A percentile compares a stretch with the other conserved stretches of the same genome.
Evolutionary conservation across 2,797 vertebrate genomes (phyloP).

Genomic region (Chrysocyon brachyurus): DNA sequence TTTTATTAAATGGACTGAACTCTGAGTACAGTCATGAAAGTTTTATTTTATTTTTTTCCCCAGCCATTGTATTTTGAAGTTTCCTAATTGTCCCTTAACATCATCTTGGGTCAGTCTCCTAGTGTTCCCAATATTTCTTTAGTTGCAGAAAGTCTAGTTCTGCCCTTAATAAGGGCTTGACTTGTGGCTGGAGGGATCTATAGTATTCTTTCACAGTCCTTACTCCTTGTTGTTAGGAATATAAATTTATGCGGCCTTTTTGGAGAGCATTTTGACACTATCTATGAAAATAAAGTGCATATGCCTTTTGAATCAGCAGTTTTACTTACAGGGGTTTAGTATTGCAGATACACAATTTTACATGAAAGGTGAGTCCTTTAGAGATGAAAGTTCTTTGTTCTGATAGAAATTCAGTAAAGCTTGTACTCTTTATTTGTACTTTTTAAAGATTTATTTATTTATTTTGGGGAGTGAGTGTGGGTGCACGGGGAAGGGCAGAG

Average conservation of each 20-base stretch:
- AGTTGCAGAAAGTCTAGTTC: background rate
- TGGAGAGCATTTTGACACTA: background rate
- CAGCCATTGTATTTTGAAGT: background rate
- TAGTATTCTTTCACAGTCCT: background rate
- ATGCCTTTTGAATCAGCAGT: background rate
- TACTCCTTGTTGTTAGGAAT: background rate
- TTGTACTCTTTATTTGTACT: background rate
- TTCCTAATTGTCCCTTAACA: background rate
- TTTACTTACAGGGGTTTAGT: background rate
- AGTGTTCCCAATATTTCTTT: slow-evolving; percentile 21
- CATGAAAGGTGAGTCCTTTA: background rate
- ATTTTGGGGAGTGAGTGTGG: background rate
- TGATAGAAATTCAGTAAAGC: slow-evolving; percentile 3
- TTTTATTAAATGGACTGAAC: slow-evolving; percentile 9
- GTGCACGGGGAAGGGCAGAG: background rate
- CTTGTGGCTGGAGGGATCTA: background rate
- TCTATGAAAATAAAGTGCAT: background rate
- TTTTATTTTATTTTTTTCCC: background rate
- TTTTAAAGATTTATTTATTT: background rate
- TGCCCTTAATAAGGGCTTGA: background rate
- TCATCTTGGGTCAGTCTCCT: background rate
- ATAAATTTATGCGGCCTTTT: background rate
- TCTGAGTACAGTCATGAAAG: background rate
- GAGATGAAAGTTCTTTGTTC: slow-evolving; percentile 8
- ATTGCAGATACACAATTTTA: background rate